Evolutionary conservation across 2,797 vertebrate species (phyloP), one percentile per base, ranked within the genome.

Genomic region (Myotis pilosus): DNA sequence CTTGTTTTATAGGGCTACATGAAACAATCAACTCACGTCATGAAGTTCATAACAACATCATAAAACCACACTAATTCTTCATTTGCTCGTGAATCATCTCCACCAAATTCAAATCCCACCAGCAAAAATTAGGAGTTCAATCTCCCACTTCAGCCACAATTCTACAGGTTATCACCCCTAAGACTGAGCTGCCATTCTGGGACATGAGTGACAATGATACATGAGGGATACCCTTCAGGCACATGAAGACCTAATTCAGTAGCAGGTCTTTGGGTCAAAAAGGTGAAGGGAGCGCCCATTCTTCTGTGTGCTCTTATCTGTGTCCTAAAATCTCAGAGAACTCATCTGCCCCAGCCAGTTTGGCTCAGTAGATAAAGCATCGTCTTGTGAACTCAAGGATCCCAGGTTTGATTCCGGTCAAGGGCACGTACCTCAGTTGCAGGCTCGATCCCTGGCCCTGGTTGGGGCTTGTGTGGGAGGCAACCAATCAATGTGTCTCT

Each of bases 1-100:
- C 71, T 87, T 87, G 93, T 94, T 97, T 97, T 97, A 97, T 75
- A 49, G 95, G 86, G 95, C 93, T 96, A 96, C 92, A 84, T 87
- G 83, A 96, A 97, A 97, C 97, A 83, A 78, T 95, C 89, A 76
- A 71, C 71, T 85, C 90, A 82, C 95, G 89, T 92, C 84, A 33
- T 96, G 96, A 95, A 96, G 93, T 86, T 80, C 53, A 38, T 38
- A 71, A 85, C 64, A 86, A 60, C 72, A 44, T 23, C 20, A 33
- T 91, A 91, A 92, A 96, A 53, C 85, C 57, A 60, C 80, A 44
- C 71, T 82, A 85, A 87, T 81, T 66, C 85, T 82, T 36, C 79
- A 75, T 44, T 80, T 82, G 47, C 13, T 91, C 92, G 51, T 47
- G 36, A 2, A 23, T 81, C 75, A 8, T 78, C 80, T 91, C 69